A percentile compares a stretch with the other conserved stretches of the same genome.
Conservation (phyloP, 2,113 vertebrate species). For the Fregetta grallaria region DNA sequence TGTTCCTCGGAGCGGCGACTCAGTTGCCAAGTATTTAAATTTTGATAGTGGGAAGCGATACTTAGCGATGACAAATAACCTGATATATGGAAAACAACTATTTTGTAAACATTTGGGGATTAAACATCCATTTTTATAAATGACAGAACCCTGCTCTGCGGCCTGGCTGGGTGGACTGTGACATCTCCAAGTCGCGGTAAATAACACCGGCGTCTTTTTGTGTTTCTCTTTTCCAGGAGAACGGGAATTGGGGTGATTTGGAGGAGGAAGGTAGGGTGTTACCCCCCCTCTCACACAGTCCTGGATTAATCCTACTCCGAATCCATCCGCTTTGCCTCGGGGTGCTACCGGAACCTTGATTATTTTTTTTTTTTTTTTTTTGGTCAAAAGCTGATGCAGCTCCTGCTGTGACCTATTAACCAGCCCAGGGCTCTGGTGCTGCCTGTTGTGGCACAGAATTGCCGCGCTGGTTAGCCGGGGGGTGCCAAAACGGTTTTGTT, state of each 20-base stretch:
- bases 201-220: not conserved
- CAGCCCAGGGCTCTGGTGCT: not conserved
- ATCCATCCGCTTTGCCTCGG: not conserved
- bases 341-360: too few relatives aligned
- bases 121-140: too few relatives aligned
- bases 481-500: accelerated
- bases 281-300: accelerated
- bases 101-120: too few relatives aligned
- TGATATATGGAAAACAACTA: accelerated
- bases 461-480: not conserved
- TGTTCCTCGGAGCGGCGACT: accelerated
- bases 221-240: slow-evolving; percentile 34
- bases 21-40: not conserved
- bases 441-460: accelerated
- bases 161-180: too few relatives aligned
- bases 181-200: too few relatives aligned
- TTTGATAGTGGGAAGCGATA: accelerated
- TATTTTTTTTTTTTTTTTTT: not conserved
- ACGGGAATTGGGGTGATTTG: not conserved
- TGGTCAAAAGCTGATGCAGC: not conserved
- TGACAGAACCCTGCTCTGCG: accelerated
- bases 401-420: too few relatives aligned
- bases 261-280: not conserved
- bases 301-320: not conserved
- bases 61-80: too few relatives aligned